Evolutionary conservation across 2,797 vertebrate species (phyloP), one percentile per base, ranked within the genome.

Genomic region (Sphenopsis melanotis): DNA sequence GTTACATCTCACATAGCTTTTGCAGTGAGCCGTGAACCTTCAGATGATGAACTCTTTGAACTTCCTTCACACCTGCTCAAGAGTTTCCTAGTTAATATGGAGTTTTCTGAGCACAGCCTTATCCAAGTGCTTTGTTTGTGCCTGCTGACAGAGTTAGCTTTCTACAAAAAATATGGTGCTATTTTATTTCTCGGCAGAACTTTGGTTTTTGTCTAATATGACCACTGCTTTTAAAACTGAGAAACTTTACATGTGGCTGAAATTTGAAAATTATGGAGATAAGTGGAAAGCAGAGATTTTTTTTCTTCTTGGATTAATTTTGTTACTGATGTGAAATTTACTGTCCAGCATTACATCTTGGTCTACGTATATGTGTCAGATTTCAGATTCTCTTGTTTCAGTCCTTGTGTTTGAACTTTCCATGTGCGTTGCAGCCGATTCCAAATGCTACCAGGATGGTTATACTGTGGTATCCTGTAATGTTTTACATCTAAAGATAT

Each of bases 241-340:
- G 50, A 44, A 57, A 72, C 64, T 65, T 29, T 86, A 61, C 72
- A 52, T 86, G 44, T 94, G 90, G 74, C 71, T 93, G 74, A 93
- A 87, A 93, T 90, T 77, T 74, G 24, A 77, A 91, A 79, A 59
- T 63, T 63, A 69, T 80, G 50, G 39, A 76, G 41, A 59, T 68
- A 77, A 92, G 66, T 79, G 74, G 49, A 82, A 90, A 86, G 64
- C 41, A 57, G 52, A 88, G 47, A 6, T 15, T 60, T 79, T 59
- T 85, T 93, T 95, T 76, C n/a, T 88, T 75, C 81, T 75, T 89
- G 63, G 36, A 82, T 44, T 93, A 55, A 75, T 90, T 94, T 86
- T 78, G 53, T 64, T 95, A 61, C 42, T 81, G 69, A 83, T 83
- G 39, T 87, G 80, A 81, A 89, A 93, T 94, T 89, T 84, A 76